Base-by-base conservation (phyloP, 2,113 vertebrate genomes). In the Pitta sordida region DNA sequence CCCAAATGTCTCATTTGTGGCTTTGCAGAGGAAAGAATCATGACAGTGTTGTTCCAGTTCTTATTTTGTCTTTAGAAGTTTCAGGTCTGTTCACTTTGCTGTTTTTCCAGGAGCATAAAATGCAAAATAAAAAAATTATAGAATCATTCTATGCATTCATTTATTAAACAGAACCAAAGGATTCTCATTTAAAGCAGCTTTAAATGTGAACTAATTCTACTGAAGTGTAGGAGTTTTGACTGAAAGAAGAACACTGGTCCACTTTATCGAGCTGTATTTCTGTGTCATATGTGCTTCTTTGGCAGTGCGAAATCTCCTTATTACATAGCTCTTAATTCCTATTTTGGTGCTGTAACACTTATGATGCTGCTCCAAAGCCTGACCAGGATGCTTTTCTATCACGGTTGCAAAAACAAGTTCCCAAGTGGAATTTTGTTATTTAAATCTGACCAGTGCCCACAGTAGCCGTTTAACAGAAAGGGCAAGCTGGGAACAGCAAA, bases 1-100 rank as follows among this genome's bases (percentile, higher is more conserved):
- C 83, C 93, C 93, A 93, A 82, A 88, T 67, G 88, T 93, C 91
- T 95, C 86, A 75, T 95, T 90, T 90, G 49, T 81, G 94, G 76
- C 58, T 95, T 92, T 85, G 55, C 39, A 91, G 63, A 89, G 43
- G 77, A 73, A 93, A 73, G 70, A 49, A 96, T 84, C 27, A 2
- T 87, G 81, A 79, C 49, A 82, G 46, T 36, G 37, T 68, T 82
- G 23, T 91, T 80, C 88, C 86, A 69, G 46, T 62, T 27, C 63
- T 88, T 87, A 83, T 84, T 94, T 91, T 85, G 21, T 90, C 82
- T 83, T 92, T 74, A 62, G 44, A 85, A 85, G 63, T 43, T 67
- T 78, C 56, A 78, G 18, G 39, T 86, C 43, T 93, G 36, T 68
- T 83, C 86, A 76, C 7, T 94, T 79, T 73, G 13, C 11, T 84